A percentile compares a stretch with the other conserved stretches of the same genome.
phyloP scores from a whole-genome alignment of 1,140 invertebrate genomes.

The Battus philenor region DNA sequence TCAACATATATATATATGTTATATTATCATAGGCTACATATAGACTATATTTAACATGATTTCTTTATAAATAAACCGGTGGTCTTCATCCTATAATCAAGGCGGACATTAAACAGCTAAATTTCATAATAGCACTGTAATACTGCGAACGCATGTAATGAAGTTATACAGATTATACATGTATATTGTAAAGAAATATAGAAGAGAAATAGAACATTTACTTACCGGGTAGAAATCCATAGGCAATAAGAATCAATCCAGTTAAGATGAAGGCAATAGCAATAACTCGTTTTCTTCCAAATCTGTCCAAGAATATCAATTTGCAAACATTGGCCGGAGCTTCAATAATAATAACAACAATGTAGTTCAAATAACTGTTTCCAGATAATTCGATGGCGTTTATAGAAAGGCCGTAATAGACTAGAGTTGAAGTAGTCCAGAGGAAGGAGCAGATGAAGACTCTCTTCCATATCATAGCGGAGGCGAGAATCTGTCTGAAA shows the following conservation, averaged over 20 bases:
- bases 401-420: conserved; percentile 88
- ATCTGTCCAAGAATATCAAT: conserved; percentile 78
- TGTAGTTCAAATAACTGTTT: conserved; percentile 79
- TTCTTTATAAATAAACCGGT: no score
- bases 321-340: conserved; percentile 79
- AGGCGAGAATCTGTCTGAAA: conserved; percentile 76
- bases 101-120: no score
- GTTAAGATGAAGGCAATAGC: conserved; percentile 78
- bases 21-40: no score
- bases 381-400: conserved; percentile 82
- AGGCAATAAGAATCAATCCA: conserved; percentile 66
- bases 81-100: no score
- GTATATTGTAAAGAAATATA: no score
- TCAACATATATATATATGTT: no score
- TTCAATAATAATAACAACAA: conserved; percentile 76
- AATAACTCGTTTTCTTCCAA: conserved; percentile 80
- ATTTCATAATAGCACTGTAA: no score
- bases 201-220: conserved; percentile 5
- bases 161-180: no score
- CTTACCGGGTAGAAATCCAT: conserved; percentile 65
- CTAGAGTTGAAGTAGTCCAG: conserved; percentile 83
- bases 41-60: no score
- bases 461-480: conserved; percentile 78
- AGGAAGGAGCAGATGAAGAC: conserved; percentile 81
- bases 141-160: no score